Evolutionary conservation across 2,797 vertebrate genomes (phyloP).

Genomic region (Paguma larvata): DNA sequence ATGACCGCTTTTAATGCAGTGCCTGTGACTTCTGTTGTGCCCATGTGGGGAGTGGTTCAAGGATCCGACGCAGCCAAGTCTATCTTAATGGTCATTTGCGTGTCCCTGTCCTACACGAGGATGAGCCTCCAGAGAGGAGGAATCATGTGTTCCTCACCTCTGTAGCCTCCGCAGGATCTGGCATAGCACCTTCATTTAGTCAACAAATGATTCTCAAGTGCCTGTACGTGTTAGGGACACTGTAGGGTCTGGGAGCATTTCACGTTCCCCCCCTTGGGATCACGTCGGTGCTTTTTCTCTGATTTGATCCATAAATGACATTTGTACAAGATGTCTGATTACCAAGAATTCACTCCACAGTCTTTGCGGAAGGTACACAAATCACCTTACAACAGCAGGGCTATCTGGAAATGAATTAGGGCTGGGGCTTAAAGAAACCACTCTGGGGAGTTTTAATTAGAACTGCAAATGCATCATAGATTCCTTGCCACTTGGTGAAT

Average conservation of each 20-base stretch:
- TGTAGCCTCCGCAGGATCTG: background rate
- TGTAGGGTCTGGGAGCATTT: background rate
- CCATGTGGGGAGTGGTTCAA: background rate
- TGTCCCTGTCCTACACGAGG: background rate
- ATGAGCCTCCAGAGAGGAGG: background rate
- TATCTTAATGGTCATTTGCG: background rate
- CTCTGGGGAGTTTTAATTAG: conserved; percentile 54
- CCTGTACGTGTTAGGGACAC: background rate
- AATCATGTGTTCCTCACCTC: background rate
- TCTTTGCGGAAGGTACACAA: conserved; percentile 6
- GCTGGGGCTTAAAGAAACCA: background rate
- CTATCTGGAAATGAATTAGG: conserved; percentile 18
- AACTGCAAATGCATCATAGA: conserved; percentile 41
- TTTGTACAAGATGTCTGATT: background rate
- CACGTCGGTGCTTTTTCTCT: background rate
- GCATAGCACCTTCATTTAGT: background rate
- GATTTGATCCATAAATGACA: background rate
- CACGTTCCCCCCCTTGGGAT: background rate
- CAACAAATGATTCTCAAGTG: background rate
- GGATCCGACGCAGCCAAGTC: background rate
- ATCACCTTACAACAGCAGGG: background rate
- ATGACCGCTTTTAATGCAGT: accelerated
- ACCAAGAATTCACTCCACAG: background rate
- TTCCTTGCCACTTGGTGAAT: conserved; percentile 6
- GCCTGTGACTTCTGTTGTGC: accelerated